Evolutionary conservation across 1,140 invertebrate species (phyloP).

Genomic region (Linepithema humile): DNA sequence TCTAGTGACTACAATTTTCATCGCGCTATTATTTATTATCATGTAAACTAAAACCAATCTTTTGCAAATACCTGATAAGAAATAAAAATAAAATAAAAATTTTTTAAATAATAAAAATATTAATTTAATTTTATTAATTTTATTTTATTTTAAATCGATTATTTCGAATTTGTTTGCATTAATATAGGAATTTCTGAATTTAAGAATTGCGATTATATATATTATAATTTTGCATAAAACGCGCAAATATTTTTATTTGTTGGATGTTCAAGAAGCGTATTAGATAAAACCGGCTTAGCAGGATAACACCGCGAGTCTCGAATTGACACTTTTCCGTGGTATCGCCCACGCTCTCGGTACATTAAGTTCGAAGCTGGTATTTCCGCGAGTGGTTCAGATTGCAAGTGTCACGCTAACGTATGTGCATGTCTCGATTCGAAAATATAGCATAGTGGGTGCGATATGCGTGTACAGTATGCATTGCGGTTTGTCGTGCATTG

Average conservation of each 20-base stretch:
- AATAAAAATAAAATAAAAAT: not conserved
- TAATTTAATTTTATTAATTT: no score
- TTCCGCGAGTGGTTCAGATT: conserved; percentile 51
- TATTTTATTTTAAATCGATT: no score
- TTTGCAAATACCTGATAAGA: not conserved
- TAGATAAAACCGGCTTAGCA: not conserved
- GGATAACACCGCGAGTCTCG: conserved; percentile 22
- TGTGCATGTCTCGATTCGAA: conserved; percentile 41
- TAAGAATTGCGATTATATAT: not conserved
- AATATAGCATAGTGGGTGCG: conserved; percentile 9
- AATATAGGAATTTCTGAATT: not conserved
- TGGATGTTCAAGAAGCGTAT: not conserved
- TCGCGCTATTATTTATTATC: no score
- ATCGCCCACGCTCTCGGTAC: conserved; percentile 36
- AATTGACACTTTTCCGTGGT: conserved; percentile 50
- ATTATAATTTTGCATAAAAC: not conserved
- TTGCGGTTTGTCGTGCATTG: conserved; percentile 44
- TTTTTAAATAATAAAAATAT: not conserved
- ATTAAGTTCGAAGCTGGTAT: conserved; percentile 38
- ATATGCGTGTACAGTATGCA: not conserved
- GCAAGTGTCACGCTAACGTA: conserved; percentile 62
- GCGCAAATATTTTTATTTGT: conserved; percentile 8
- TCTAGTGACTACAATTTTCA: conserved; percentile 6
- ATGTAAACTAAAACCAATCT: no score
- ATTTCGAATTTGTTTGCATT: no score